A percentile compares a stretch with the other conserved stretches of the same genome.
These are phyloP conservation scores for Sinhomidia bicolor DNA, from an alignment of 2,888 invertebrate genomes.

Conservation along the genomic window DNA sequence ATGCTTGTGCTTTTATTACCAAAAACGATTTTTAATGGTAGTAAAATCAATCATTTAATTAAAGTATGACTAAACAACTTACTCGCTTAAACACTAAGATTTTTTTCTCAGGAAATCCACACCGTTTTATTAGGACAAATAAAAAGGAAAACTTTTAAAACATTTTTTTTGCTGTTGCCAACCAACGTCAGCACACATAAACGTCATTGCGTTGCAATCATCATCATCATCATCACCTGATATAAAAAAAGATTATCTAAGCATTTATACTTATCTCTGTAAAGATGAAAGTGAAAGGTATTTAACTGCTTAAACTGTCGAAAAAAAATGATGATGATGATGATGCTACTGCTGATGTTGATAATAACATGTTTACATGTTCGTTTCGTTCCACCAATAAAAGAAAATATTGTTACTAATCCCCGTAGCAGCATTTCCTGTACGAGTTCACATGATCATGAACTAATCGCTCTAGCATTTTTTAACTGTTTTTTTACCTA, in stretches of 20 bases:
- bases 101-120: not conserved
- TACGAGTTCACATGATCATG: not conserved
- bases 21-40: slow-evolving; percentile 14
- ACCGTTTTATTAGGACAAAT: no score
- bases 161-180: not conserved
- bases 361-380: not conserved
- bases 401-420: not conserved
- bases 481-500: slow-evolving; percentile 3
- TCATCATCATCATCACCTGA: not conserved
- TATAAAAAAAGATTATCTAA: not conserved
- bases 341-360: not conserved
- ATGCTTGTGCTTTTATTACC: no score
- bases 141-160: not conserved
- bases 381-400: not conserved
- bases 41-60: slow-evolving; percentile 42
- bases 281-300: slow-evolving; percentile 12
- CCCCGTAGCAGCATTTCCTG: not conserved
- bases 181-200: no score
- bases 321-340: not conserved
- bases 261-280: not conserved
- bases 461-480: slow-evolving; percentile 24
- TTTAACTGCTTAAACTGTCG: not conserved
- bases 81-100: not conserved
- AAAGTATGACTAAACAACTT: not conserved
- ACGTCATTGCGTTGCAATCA: not conserved